Evolutionary conservation across 2,113 vertebrate species (phyloP), one percentile per base, ranked within the genome.

Genomic region (Engystomops pustulosus): DNA sequence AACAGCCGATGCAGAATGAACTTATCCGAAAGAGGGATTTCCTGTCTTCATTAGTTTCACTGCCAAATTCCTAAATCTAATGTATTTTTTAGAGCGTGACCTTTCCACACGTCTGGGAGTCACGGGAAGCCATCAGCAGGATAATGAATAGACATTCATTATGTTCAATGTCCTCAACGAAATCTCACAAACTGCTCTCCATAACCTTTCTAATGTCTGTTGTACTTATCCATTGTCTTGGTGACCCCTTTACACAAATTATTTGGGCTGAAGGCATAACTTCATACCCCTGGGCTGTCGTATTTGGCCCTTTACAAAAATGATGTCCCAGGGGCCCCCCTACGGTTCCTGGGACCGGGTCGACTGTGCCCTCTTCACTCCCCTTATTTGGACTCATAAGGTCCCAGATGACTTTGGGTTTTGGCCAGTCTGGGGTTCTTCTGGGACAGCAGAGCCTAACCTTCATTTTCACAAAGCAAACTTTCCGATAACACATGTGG

Each of bases 11-110:
- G 53, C 30, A 78, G 18, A 78, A 25, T 25, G 20, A 78, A 60
- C 12, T 78, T n/a, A 77, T 38, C 14, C 49, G 17, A 77, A 77
- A 23, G 10, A n/a, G 18, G 5, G 30, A 17, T 55, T 53, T 49
- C 27, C 45, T 55, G 30, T 23, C 14, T 49, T 49, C 25, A 49
- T 74, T 17, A 49, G 25, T 10, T 74, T 49, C 2, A 23, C 36
- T 47, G 27, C 25, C 41, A 74, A 47, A 9, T 18, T 67, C 30
- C 17, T 67, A 67, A 67, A 67, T 67, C 62, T 9, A 36, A 20
- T 32, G 55, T 27, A 60, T 62, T 62, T 62, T 30, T 62, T 32
- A 62, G 58, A 62, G 58, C 27, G 58, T 62, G 58, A 62, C 58
- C 58, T 62, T 62, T 62, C 27, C 7, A 9, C 62, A 36, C 7